Evolutionary conservation across 2,797 vertebrate genomes (phyloP), one percentile per base, ranked within the genome.

Genomic region (Arctocebus calabarensis): DNA sequence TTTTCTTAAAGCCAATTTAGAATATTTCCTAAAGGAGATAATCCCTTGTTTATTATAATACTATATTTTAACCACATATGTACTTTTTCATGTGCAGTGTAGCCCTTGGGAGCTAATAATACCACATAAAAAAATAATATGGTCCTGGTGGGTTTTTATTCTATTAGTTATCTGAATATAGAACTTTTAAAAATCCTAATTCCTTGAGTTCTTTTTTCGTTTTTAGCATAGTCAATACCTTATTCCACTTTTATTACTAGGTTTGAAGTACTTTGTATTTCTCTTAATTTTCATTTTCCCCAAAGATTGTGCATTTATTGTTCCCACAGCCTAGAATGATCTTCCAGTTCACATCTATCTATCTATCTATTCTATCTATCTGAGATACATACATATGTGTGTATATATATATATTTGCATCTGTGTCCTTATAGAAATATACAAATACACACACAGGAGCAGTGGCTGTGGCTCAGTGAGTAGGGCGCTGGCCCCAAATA

Each of bases 181-280:
- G 25, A 88, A 61, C 10, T 66, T 88, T 78, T 74, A n/a, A 61
- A 90, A 84, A 61, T 55, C 13, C 17, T 29, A 62, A 82, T 48
- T 59, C 32, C 70, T 71, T 62, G 19, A 55, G 7, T 48, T 66
- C 0, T 23, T 55, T 68, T 45, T 68, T 14, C 45, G 16, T 25
- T 92, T 85, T 86, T 48, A n/a, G 17, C 11, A 13, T 20, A 75
- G 29, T 59, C 52, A 29, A 13, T 40, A 6, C 66, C 57, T 94
- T 88, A 48, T 74, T 57, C 5, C 20, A 45, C 17, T 55, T 84
- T 91, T 81, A 23, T 75, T 84, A 88, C 4, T 84, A 59, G 16
- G 2, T 6, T 57, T 78, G 19, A 81, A 55, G n/a, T 87, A 82
- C 43, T 82, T 84, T 12, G 27, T 87, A 82, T 34, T 82, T 84